Percentiles rank a stretch among this genome's conserved stretches.
These are phyloP conservation scores for Pseudoips prasinana DNA, from an alignment of 2,888 invertebrate species.

Conservation along the genomic window DNA sequence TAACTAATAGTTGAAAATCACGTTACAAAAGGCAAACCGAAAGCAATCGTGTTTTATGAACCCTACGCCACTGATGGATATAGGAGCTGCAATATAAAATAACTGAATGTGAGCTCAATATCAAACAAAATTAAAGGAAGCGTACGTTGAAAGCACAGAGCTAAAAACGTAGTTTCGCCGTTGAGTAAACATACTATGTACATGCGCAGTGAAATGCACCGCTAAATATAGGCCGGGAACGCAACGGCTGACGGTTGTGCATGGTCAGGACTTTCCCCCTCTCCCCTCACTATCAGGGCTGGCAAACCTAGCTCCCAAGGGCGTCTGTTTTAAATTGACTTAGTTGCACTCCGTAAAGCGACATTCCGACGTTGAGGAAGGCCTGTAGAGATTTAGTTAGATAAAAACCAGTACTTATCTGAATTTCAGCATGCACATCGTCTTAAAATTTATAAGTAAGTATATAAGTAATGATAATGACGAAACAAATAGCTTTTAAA, in stretches of 20 bases:
- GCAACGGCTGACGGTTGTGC: slow-evolving; percentile 62
- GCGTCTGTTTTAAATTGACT: slow-evolving; percentile 37
- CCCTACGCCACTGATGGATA: no score
- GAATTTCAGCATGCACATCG: no score
- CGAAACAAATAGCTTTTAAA: no score
- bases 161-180: slow-evolving; percentile 27
- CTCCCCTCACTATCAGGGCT: slow-evolving; percentile 40
- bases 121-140: slow-evolving; percentile 16
- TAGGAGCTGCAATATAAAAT: no score
- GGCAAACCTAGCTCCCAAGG: slow-evolving; percentile 46
- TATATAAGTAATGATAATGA: no score
- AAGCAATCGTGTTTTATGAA: no score
- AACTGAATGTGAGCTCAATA: slow-evolving; percentile 7
- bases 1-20: no score
- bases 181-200: slow-evolving; percentile 33
- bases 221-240: slow-evolving; percentile 72
- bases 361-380: slow-evolving; percentile 20
- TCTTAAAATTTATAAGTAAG: no score
- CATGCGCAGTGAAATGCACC: slow-evolving; percentile 56
- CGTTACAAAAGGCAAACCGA: no score
- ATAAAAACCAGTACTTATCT: no score
- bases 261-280: slow-evolving; percentile 67
- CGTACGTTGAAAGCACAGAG: slow-evolving; percentile 22
- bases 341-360: slow-evolving; percentile 24
- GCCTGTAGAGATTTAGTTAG: slow-evolving; percentile 11